Conservation (phyloP, 2,888 invertebrate species). For the Cacoxenus indagator region DNA sequence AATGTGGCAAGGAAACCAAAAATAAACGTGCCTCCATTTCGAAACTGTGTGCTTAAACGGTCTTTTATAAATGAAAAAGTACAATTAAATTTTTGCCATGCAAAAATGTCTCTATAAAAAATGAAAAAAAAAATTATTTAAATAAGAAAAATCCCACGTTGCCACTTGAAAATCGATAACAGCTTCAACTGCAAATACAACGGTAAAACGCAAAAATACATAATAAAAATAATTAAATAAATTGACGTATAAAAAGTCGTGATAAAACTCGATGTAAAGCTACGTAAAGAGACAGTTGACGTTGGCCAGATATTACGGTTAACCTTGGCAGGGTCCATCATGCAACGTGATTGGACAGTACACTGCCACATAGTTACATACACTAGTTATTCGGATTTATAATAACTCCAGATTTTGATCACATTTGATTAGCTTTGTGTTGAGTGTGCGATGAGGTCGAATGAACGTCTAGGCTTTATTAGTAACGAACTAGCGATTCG, state of each 20-base stretch:
- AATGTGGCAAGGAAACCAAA: background rate
- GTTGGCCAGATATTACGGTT: too few relatives aligned
- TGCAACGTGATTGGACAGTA: too few relatives aligned
- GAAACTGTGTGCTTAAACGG: background rate
- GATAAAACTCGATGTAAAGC: background rate
- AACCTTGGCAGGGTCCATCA: too few relatives aligned
- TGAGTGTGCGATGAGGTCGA: too few relatives aligned
- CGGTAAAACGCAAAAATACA: background rate
- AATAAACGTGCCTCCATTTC: background rate
- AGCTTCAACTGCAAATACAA: constrained; percentile 10
- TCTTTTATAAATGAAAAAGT: too few relatives aligned
- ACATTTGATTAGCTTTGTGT: too few relatives aligned
- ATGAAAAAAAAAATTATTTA: background rate
- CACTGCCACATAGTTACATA: too few relatives aligned
- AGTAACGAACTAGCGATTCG: too few relatives aligned
- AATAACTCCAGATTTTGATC: too few relatives aligned
- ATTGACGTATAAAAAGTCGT: background rate
- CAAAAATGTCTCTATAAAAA: background rate
- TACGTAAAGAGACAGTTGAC: too few relatives aligned
- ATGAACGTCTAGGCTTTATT: too few relatives aligned
- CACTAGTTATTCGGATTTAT: too few relatives aligned
- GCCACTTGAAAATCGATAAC: constrained; percentile 22
- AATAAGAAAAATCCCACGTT: background rate
- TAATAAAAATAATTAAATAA: background rate
- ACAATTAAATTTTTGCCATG: background rate